Base-by-base conservation (phyloP, 2,113 vertebrate genomes). In the Ctenomys sociabilis region DNA sequence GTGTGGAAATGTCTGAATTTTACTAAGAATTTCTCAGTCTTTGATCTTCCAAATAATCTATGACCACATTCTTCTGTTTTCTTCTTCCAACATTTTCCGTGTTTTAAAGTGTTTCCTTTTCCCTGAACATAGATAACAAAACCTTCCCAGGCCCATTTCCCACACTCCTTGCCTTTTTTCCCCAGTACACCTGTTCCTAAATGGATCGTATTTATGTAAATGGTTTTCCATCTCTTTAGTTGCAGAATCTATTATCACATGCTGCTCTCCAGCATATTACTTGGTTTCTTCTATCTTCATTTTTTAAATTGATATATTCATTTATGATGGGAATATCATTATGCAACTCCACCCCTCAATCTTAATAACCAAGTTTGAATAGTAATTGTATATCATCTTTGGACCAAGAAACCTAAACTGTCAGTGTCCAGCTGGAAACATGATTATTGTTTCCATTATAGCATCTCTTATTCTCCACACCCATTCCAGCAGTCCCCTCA, bases 361-460 rank as follows among this genome's bases (percentile, higher is more conserved):
- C 82, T 96, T 95, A 96, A 95, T 91, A 90, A 94, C 54, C 77
- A 92, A 63, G 59, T 94, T 88, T 84, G 86, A 57, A 95, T 22
- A 35, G 90, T 54, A 96, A 85, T 78, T 88, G 77, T 63, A 68
- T 95, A 68, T 73, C 59, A 94, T 57, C 64, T 91, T 85, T 95
- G 90, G 92, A 84, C 88, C 75, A 83, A 93, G 94, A 96, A 94
- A 87, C 70, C 77, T 80, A 84, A 45, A 52, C 83, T 85, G 37
- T 89, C 91, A 72, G 4, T 87, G 61, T 84, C 78, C 89, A 88
- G 40, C 85, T 93, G 73, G 54, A 95, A 78, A 83, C 78, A 78
- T 49, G 83, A 91, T 90, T 73, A 43, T 80, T 90, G 93, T 94
- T 85, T 95, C 93, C 94, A 94, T 97, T 97, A 90, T 70, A 80